Base-by-base conservation (phyloP, 1,140 invertebrate genomes). In the Muscidifurax raptorellus region DNA sequence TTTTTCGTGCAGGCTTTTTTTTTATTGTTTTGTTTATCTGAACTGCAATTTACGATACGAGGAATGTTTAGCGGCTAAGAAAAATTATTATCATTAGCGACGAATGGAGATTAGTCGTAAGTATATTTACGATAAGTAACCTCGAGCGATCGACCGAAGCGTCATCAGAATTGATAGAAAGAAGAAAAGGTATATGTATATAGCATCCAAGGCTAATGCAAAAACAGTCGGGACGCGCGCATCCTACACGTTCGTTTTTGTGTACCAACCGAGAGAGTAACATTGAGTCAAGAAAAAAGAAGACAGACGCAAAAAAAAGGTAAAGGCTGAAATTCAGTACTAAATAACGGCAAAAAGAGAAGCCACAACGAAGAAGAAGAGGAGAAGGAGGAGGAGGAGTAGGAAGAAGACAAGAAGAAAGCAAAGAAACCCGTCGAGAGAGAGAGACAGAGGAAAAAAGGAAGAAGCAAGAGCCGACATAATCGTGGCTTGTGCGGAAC, bases 401-500 rank as follows among this genome's bases (percentile, higher is more conserved):
- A 72, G 71, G 27, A 32, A 72, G 71, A 32, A n/a, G 30, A 36
- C 27, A 22, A n/a, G 30, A 72, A 72, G 71, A 72, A 72, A 36
- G 71, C 12, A 36, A 36, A 30, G 27, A 72, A 72, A 36, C 22
- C 28, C 12, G 71, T 72, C n/a, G 52, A 30, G 76, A 64, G 27
- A 59, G 27, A 13, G 28, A 32, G 22, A n/a, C n/a, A 52, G 28
- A 66, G 18, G 28, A 59, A 25, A 27, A 10, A 40, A 18, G 28
- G n/a, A 32, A 10, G 30, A 7, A 82, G 44, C 22, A 52, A 75
- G 30, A n/a, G 30, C 7, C 81, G 22, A 44, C 67, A 72, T 66
- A 76, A 83, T 83, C 72, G 52, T 12, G 74, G 22, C 71, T 28
- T 69, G 66, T 69, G 28, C 66, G 66, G 28, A 30, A 30, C 66